Percentiles rank a stretch among this genome's conserved stretches.
Conservation (phyloP, 1,140 invertebrate species). For the Diploscapter pachys region DNA sequence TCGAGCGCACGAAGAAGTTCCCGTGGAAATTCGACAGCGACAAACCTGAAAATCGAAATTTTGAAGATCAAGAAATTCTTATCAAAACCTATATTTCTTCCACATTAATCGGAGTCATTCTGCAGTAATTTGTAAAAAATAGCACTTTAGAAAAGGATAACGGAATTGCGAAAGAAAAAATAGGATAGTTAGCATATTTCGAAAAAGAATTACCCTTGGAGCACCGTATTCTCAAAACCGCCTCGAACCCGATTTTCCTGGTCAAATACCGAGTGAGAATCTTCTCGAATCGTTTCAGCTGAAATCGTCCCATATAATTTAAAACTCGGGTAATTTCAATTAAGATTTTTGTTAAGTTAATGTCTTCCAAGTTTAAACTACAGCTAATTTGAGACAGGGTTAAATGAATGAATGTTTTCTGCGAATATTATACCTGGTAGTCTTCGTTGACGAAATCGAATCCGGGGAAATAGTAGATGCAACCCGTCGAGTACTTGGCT, state of each 20-base stretch:
- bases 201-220: slow-evolving; percentile 63
- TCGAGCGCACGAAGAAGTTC: slow-evolving; percentile 97
- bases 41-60: slow-evolving; percentile 65
- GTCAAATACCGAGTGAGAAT: slow-evolving; percentile 84
- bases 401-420: too few relatives aligned
- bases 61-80: too few relatives aligned
- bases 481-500: slow-evolving; percentile 90
- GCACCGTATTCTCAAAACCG: slow-evolving; percentile 93
- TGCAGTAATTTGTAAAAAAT: slow-evolving; percentile 1
- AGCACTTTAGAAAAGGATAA: slow-evolving; percentile 23
- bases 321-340: too few relatives aligned
- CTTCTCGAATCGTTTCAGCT: slow-evolving; percentile 73
- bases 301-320: slow-evolving; percentile 66
- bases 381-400: too few relatives aligned
- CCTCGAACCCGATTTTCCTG: slow-evolving; percentile 96
- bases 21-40: slow-evolving; percentile 97
- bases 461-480: slow-evolving; percentile 84
- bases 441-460: slow-evolving; percentile 69
- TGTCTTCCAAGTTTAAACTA: too few relatives aligned
- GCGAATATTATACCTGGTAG: too few relatives aligned
- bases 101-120: too few relatives aligned
- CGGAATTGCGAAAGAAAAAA: slow-evolving; percentile 61
- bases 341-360: too few relatives aligned
- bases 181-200: too few relatives aligned
- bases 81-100: too few relatives aligned